phyloP scores from a whole-genome alignment of 1,140 invertebrate genomes.

The Drosophila lowei region DNA sequence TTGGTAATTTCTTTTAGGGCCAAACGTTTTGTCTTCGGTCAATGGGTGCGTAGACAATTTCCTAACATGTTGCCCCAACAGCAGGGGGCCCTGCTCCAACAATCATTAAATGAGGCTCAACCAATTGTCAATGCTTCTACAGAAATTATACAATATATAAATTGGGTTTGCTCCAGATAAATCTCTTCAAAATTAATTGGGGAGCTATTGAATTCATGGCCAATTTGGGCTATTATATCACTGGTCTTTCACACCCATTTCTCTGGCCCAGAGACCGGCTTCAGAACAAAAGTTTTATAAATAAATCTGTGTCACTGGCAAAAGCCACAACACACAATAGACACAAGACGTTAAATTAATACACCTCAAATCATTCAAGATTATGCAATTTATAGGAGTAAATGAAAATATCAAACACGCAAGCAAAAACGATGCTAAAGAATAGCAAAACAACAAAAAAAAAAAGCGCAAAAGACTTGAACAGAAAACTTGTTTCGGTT shows the following conservation, averaged over 20 bases:
- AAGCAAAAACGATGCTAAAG: slow-evolving; percentile 30
- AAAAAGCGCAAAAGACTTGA: slow-evolving; percentile 26
- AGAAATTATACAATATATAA: slow-evolving; percentile 17
- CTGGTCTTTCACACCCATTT: slow-evolving; percentile 49
- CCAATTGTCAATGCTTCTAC: slow-evolving; percentile 39
- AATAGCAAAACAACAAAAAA: neutral
- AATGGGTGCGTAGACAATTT: slow-evolving; percentile 24
- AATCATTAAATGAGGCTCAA: slow-evolving; percentile 28
- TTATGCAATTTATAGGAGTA: slow-evolving; percentile 73
- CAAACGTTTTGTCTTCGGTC: slow-evolving; percentile 32
- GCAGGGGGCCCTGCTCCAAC: slow-evolving; percentile 4
- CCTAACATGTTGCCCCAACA: slow-evolving; percentile 22
- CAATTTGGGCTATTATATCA: slow-evolving; percentile 35
- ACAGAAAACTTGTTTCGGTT: slow-evolving; percentile 59
- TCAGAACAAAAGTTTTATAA: slow-evolving; percentile 53
- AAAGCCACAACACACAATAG: slow-evolving; percentile 26
- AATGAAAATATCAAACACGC: slow-evolving; percentile 70
- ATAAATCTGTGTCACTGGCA: slow-evolving; percentile 69
- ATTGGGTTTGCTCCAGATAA: slow-evolving; percentile 27
- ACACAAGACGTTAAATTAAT: slow-evolving; percentile 36
- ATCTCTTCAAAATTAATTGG: slow-evolving; percentile 25
- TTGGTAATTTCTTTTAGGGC: slow-evolving; percentile 35
- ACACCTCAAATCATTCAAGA: slow-evolving; percentile 55
- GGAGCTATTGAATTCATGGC: slow-evolving; percentile 8
- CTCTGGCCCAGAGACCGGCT: slow-evolving; percentile 40